Percentiles rank a stretch among this genome's conserved stretches.
phyloP scores from a whole-genome alignment of 35 echinoderm and acorn worm species.

The Diadema setosum region DNA sequence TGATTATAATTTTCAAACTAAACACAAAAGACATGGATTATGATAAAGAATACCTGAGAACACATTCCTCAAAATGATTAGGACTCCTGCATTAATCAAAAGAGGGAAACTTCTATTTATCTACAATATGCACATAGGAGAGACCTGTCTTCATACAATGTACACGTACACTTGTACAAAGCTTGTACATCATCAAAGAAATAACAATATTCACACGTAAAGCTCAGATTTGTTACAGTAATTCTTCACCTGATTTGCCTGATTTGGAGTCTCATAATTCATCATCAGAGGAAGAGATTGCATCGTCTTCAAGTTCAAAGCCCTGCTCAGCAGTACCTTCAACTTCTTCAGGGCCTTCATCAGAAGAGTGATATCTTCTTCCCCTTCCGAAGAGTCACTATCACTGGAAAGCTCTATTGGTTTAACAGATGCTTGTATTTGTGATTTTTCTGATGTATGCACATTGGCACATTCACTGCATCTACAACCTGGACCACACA shows the following conservation, averaged over 20 bases:
- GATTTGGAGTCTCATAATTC: not conserved
- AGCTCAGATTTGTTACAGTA: not conserved
- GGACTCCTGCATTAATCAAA: not conserved
- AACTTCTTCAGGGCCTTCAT: not conserved
- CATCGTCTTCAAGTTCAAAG: not conserved
- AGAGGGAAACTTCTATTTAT: not conserved
- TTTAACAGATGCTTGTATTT: not conserved
- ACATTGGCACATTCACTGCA: slow-evolving; percentile 43
- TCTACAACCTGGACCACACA: slow-evolving; percentile 29
- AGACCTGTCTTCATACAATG: not conserved
- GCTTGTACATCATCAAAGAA: not conserved
- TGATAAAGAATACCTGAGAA: not conserved
- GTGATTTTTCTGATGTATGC: not conserved
- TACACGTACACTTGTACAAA: not conserved
- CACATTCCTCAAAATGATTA: not conserved
- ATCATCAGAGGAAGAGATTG: not conserved
- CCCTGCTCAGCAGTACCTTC: not conserved
- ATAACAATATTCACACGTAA: not conserved
- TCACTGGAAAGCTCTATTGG: not conserved
- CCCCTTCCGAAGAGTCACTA: not conserved
- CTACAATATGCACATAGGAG: not conserved
- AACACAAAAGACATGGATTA: not conserved
- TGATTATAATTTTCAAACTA: not conserved
- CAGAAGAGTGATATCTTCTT: not conserved
- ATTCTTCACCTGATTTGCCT: not conserved